These are phyloP conservation scores for Cheilosia variabilis DNA, from an alignment of 2,888 invertebrate species.

Conservation along the genomic window DNA sequence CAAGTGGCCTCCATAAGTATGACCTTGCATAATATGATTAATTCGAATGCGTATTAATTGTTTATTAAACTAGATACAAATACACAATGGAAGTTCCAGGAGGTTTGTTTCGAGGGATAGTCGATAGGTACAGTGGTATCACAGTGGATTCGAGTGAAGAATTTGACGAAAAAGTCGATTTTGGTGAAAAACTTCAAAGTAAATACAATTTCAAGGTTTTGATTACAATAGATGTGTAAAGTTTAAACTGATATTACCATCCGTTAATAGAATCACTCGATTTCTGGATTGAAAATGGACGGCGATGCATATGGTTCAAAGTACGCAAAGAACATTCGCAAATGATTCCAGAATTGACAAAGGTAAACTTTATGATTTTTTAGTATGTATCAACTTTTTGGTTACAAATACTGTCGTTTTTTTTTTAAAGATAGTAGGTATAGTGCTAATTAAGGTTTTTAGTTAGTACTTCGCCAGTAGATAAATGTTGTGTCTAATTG, in stretches of 20 bases:
- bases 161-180: slow-evolving; percentile 84
- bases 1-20: slow-evolving; percentile 40
- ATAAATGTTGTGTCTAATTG: too few relatives aligned
- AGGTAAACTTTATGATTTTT: slow-evolving; percentile 83
- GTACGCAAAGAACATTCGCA: slow-evolving; percentile 88
- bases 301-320: slow-evolving; percentile 92
- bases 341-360: slow-evolving; percentile 90
- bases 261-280: slow-evolving; percentile 87
- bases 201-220: slow-evolving; percentile 77
- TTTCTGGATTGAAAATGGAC: slow-evolving; percentile 87
- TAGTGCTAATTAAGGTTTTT: too few relatives aligned
- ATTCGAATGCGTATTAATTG: not conserved
- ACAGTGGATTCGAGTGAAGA: slow-evolving; percentile 88
- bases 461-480: too few relatives aligned
- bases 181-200: slow-evolving; percentile 86
- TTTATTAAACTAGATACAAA: slow-evolving; percentile 47
- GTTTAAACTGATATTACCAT: not conserved
- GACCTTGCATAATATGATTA: slow-evolving; percentile 25
- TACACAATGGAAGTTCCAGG: slow-evolving; percentile 79
- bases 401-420: too few relatives aligned
- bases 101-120: slow-evolving; percentile 84
- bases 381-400: too few relatives aligned
- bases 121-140: slow-evolving; percentile 89
- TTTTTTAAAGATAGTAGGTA: too few relatives aligned
- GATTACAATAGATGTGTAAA: slow-evolving; percentile 72